phyloP scores from a whole-genome alignment of 2,888 invertebrate genomes.

The Stenodema calcarata region DNA sequence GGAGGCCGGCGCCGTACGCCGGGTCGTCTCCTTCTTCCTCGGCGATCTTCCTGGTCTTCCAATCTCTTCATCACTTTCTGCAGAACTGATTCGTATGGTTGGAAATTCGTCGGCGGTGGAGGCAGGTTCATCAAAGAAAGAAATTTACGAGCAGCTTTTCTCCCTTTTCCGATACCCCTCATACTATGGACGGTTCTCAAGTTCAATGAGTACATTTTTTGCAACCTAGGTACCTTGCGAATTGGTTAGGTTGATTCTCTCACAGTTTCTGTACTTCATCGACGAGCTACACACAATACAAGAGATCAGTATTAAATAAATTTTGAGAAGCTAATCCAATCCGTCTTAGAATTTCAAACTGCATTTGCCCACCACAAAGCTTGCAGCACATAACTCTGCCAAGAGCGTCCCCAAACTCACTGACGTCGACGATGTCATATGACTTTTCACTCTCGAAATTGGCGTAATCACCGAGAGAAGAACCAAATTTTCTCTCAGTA shows the following conservation, averaged over 20 bases:
- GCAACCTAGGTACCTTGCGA: neutral
- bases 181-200: neutral
- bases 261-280: neutral
- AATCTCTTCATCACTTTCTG: too few species aligned
- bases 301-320: neutral
- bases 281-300: neutral
- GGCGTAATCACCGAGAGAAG: too few species aligned
- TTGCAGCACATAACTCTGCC: too few species aligned
- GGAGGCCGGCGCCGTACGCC: too few species aligned
- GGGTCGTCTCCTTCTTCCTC: too few species aligned
- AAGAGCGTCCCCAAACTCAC: too few species aligned
- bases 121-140: neutral
- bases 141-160: neutral
- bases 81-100: neutral
- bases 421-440: too few species aligned
- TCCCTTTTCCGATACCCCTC: neutral
- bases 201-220: neutral
- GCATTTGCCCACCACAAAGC: too few species aligned
- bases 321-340: neutral
- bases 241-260: neutral
- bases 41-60: too few species aligned
- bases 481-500: too few species aligned
- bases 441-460: too few species aligned
- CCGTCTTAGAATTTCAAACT: too few species aligned
- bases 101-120: neutral